Evolutionary conservation across 2,797 vertebrate genomes (phyloP), one percentile per base, ranked within the genome.

Genomic region (Liparis tanakae): DNA sequence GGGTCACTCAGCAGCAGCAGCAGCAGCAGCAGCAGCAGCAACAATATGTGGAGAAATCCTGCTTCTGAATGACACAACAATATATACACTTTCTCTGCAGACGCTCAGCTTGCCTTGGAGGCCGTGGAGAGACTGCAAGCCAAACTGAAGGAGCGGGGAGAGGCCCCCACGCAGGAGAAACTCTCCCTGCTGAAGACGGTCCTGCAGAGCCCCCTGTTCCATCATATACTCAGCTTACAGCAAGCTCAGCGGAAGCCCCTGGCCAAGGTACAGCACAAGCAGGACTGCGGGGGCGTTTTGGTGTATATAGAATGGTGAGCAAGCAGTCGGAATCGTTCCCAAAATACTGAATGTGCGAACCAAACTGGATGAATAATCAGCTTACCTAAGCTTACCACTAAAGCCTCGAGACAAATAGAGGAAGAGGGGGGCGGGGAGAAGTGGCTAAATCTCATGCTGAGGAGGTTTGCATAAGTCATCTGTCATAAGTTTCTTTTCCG

Each of bases 121-220:
- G 98, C 97, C 46, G 95, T 97, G 87, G 97, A 97, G 78, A 95
- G 97, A 58, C 93, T 99, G 67, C 97, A 97, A 85, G 91, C 91
- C 80, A 98, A 96, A 84, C 91, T 98, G 71, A 95, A 95, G 68
- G 96, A 96, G 87, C 92, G 95, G 74, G 97, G 97, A 53, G 97
- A 98, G 61, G 37, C 87, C 67, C 94, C 94, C 30, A 95, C 95
- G 0, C 96, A 96, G 84, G 97, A 98, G 87, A 99, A 96, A 55
- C 90, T 99, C 66, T 95, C 84, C 73, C 91, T 99, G 66, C 87
- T 99, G 6, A 98, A 95, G 87, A 97, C 95, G 10, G 96, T 99
- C 61, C 92, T 99, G 64, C 96, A 98, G 91, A 99, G 97, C 89
- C 96, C 97, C n/a, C 95, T 98, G 64, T 98, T 99, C 90, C 96